Base-by-base conservation (phyloP, 2,888 invertebrate species). In the Sympetrum striolatum region DNA sequence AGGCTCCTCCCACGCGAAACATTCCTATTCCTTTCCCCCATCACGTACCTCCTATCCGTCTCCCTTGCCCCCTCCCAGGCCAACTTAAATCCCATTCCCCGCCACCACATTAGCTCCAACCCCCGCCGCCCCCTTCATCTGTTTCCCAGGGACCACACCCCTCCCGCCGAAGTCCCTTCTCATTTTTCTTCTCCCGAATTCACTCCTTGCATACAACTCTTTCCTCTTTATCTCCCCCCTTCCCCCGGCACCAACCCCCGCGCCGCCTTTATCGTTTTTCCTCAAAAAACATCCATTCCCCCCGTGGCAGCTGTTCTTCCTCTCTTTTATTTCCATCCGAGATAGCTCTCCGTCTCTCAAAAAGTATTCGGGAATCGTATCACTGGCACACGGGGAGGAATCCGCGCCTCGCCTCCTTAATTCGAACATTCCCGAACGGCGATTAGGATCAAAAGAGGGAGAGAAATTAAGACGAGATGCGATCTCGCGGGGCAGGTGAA, bases 31-130 rank as follows among this genome's bases (percentile, higher is more conserved):
- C 86, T 64, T 58, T 86, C 64, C 86, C 86, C 86, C 86, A 64
- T 86, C 86, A 86, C 86, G 86, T 86, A 86, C 60, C 86, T 60
- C 39, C 86, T 35, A 86, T 86, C 86, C 86, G 86, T 86, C 86
- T 86, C 86, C 86, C 31, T 86, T 86, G n/a, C 86, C 60, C 60
- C 15, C 86, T n/a, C 60, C 60, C 14, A 5, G 48, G 86, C 35
- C 35, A 82, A 60, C 86, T 86, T 64, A 86, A 86, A 86, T 86
- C 86, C 86, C 86, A 31, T 60, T 39, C 60, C 86, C 64, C 64
- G 53, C 86, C 86, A 86, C 86, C 60, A 37, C 86, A 86, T 86
- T 86, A 86, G 86, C 86, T 64, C 58, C 86, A 37, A 58, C 12
- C 86, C 86, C 64, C 14, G n/a, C 82, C 58, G 15, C 64, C 58